These are phyloP conservation scores for Coracias cyanogaster DNA, from an alignment of 2,797 vertebrate genomes.

Conservation along the genomic window DNA sequence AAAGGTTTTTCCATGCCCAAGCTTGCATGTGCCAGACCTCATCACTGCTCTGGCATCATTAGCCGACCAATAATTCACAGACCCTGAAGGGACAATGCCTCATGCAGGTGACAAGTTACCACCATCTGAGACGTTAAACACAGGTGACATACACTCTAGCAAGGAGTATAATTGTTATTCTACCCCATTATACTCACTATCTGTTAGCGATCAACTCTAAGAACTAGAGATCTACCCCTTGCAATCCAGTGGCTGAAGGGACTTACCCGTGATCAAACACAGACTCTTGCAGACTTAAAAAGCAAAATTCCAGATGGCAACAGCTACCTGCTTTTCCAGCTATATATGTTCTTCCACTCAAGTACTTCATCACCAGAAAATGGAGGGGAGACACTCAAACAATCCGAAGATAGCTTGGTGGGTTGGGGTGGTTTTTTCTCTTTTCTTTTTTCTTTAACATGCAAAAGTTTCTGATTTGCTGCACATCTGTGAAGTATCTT, in stretches of 20 bases:
- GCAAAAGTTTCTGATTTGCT: neutral
- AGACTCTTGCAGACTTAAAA: neutral
- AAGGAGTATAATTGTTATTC: neutral
- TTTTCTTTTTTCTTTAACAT: neutral
- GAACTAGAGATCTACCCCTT: neutral
- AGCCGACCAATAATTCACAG: neutral
- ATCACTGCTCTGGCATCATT: neutral
- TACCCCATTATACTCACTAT: neutral
- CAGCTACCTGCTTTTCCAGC: neutral
- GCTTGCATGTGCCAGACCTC: neutral
- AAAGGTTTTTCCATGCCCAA: neutral
- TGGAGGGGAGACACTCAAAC: neutral
- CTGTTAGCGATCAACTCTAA: neutral
- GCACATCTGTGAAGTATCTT: neutral
- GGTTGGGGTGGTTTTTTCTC: too few species aligned
- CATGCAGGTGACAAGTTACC: neutral
- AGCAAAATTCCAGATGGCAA: neutral
- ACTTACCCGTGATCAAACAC: neutral
- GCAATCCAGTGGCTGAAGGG: neutral
- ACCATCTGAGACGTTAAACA: neutral
- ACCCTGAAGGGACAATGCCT: neutral
- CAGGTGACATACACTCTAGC: neutral
- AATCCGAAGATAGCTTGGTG: neutral
- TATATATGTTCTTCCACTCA: neutral
- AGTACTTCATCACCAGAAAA: neutral